Percentiles rank a stretch among this genome's conserved stretches.
These are phyloP conservation scores for Morpho deidamia DNA, from an alignment of 2,888 invertebrate species.

Conservation along the genomic window DNA sequence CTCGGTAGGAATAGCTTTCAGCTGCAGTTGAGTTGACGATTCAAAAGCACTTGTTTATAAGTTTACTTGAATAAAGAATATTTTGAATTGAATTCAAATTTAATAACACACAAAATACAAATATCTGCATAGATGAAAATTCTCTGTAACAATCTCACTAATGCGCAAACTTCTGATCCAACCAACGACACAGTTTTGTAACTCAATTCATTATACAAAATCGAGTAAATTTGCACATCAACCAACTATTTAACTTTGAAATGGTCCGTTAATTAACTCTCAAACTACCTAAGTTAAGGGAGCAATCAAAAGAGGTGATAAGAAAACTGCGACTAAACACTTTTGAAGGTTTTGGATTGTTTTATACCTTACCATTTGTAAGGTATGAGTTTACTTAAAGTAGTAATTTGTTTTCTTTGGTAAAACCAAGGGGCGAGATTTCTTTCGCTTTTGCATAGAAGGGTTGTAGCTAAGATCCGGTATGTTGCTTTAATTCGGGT, in stretches of 20 bases:
- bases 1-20: too few relatives aligned
- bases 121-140: neutral
- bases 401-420: too few relatives aligned
- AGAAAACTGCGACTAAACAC: conserved; percentile 22
- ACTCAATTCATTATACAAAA: conserved; percentile 25
- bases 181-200: conserved; percentile 21
- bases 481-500: too few relatives aligned
- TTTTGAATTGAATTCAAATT: too few relatives aligned
- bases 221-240: conserved; percentile 40
- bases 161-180: conserved; percentile 10
- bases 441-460: too few relatives aligned
- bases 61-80: too few relatives aligned
- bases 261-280: conserved; percentile 37
- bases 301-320: conserved; percentile 21
- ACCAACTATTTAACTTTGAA: conserved; percentile 37
- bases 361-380: neutral
- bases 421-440: too few relatives aligned
- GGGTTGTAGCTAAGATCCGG: too few relatives aligned
- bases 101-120: too few relatives aligned
- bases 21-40: too few relatives aligned
- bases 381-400: too few relatives aligned
- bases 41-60: too few relatives aligned
- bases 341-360: neutral
- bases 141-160: conserved; percentile 7
- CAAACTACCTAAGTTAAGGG: conserved; percentile 28